Evolutionary conservation across 2,113 vertebrate species (phyloP), one percentile per base, ranked within the genome.

Genomic region (Aspidoscelis tigris): DNA sequence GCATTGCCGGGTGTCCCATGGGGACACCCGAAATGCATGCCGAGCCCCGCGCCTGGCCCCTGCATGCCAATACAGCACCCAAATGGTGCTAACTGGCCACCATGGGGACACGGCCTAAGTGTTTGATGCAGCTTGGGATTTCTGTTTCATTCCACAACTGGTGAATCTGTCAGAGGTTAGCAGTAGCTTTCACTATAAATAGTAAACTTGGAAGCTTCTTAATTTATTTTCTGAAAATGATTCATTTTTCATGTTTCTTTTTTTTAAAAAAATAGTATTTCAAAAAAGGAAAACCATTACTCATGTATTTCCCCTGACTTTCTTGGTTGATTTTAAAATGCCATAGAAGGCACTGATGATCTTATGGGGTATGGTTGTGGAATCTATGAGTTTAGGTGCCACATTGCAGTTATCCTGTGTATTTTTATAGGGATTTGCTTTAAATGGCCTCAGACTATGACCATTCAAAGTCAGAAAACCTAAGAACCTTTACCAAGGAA

Each of bases 201-300:
- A 79, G 55, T 80, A 85, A 64, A 74, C 43, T n/a, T 68, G 72
- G 43, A 53, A 72, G 12, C 8, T 21, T 74, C 39, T n/a, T 44
- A 71, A 33, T 72, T 3, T 55, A 53, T 70, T 81, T 75, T 66
- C 44, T 75, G 72, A 44, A 65, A 66, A 43, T 83, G 81, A 83
- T 66, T 83, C 72, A 75, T 83, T 83, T 83, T 73, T 39, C 53
- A 73, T 16, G 12, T 24, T 64, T 81, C 9, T 14, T 55, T 44
- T 81, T 20, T n/a, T 20, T 7, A 50, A 18, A 24, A 68, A 44
- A 66, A 26, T 5, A 71, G 18, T 6, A 12, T 81, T 64, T 73
- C 61, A 11, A 14, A 61, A 81, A 14, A 33, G 43, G 22, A 61
- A 61, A 21, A 9, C 14, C 7, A n/a, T 53, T 53, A 53, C 44